Base-by-base conservation (phyloP, 2,113 vertebrate genomes). In the Ia io region DNA sequence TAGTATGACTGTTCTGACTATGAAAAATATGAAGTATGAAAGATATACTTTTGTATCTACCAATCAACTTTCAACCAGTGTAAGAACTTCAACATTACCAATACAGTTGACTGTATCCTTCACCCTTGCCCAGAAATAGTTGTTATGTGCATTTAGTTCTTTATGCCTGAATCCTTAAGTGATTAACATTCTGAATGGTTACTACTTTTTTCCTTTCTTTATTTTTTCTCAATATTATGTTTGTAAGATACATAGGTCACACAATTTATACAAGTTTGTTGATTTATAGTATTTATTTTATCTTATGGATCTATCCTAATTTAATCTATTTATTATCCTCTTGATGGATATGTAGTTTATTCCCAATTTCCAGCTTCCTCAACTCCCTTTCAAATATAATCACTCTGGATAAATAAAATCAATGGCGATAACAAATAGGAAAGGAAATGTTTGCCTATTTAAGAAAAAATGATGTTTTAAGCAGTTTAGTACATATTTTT, bases 391-490 rank as follows among this genome's bases (percentile, higher is more conserved):
- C 37, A 82, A 84, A 12, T 51, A 42, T 77, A 88, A 85, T 91
- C 16, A 37, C 14, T 28, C 76, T 95, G 47, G 65, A 79, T 12
- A 88, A 88, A 35, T 85, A 77, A 90, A 59, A 82, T 84, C 44
- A 70, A 28, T 71, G 51, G 71, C 40, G n/a, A 0, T 76, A 80
- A 85, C 12, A 11, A 53, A 71, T 82, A 71, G n/a, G 42, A 90
- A 69, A 92, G 71, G 37, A 94, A 70, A 56, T 53, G 9, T 71
- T 91, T 92, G 42, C 56, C 69, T 84, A 7, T 79, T 89, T 86
- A 56, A 90, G 56, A 93, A 82, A 96, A 71, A 35, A 65, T 93
- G 51, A 71, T 42, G 12, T 42, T 63, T 85, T 84, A 90, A 30
- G 80, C 40, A 42, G 53, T 47, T 88, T 77, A 42, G 28, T n/a